Evolutionary conservation across 2,888 invertebrate species (phyloP), one percentile per base, ranked within the genome.

Genomic region (Invenusta paracnida): DNA sequence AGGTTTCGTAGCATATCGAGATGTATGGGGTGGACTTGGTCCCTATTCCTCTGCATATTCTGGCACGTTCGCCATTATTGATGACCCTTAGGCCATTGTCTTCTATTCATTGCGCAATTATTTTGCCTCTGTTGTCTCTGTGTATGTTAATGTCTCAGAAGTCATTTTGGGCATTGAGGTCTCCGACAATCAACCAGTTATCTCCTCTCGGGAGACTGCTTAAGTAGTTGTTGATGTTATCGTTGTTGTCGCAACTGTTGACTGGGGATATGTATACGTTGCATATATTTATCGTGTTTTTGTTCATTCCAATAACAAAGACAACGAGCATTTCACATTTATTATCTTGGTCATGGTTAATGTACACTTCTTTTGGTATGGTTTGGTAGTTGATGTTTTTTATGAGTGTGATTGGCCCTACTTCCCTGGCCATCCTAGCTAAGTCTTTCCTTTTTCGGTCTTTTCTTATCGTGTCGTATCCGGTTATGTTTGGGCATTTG

Each of bases 381-480:
- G 23, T 25, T 73, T 73, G 48, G 17, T 48, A 48, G 5, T 48
- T 48, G 5, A 48, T 48, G 17, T 48, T 11, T 48, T 48, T 48
- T 48, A 11, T 48, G 5, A 11, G 17, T 17, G 17, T 5, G 5
- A n/a, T n/a, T n/a, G n/a, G 48, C 5, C 5, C 48, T 11, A 5
- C 48, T 48, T 17, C 48, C 23, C 73, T 73, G 73, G 73, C 73
- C 73, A 73, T 73, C 23, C 73, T 73, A 5, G 73, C 73, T 5
- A 73, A 23, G 73, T 48, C 48, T 48, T 73, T 73, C 23, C 73
- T 73, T 48, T 23, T 73, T 73, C 73, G 5, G 73, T 73, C 73
- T 23, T 73, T 73, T 25, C 73, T 73, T 2, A 73, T 73, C 2
- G 73, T 73, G 73, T 73, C 73, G 27, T n/a, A 73, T 13, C 73